These are phyloP conservation scores for Ambastaia sidthimunki DNA, from an alignment of 2,797 vertebrate genomes.

Conservation along the genomic window DNA sequence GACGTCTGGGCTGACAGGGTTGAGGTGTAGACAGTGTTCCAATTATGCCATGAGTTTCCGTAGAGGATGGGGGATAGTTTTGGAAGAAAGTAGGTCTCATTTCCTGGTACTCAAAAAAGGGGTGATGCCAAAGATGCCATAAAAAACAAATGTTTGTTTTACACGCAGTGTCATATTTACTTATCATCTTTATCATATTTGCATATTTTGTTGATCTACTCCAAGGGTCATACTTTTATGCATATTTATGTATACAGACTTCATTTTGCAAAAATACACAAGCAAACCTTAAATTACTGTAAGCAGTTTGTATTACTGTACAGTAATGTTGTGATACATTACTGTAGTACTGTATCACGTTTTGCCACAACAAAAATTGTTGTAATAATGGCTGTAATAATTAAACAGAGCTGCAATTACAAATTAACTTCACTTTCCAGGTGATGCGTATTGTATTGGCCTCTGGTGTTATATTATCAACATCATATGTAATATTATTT, in stretches of 20 bases:
- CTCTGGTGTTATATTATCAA: neutral
- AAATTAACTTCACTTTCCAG: no score
- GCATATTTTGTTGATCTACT: neutral
- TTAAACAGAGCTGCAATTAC: no score
- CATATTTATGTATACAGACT: no score
- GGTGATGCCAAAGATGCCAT: neutral
- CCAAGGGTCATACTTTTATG: no score
- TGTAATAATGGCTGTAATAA: no score
- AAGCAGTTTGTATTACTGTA: no score
- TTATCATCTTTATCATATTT: neutral
- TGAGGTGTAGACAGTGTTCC: neutral
- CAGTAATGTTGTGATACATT: no score
- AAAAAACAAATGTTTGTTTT: neutral
- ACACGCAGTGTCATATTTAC: neutral
- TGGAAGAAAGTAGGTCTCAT: neutral
- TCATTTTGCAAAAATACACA: no score
- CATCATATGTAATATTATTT: neutral
- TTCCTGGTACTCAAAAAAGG: neutral
- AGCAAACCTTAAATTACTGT: no score
- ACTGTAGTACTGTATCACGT: no score
- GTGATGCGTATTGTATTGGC: no score
- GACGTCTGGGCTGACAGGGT: conserved; percentile 16
- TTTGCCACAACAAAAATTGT: no score
- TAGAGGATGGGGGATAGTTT: neutral
- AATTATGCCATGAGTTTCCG: conserved; percentile 9